Evolutionary conservation across 2,113 vertebrate genomes (phyloP), one percentile per base, ranked within the genome.

Genomic region (Pelecanoides urinatrix): DNA sequence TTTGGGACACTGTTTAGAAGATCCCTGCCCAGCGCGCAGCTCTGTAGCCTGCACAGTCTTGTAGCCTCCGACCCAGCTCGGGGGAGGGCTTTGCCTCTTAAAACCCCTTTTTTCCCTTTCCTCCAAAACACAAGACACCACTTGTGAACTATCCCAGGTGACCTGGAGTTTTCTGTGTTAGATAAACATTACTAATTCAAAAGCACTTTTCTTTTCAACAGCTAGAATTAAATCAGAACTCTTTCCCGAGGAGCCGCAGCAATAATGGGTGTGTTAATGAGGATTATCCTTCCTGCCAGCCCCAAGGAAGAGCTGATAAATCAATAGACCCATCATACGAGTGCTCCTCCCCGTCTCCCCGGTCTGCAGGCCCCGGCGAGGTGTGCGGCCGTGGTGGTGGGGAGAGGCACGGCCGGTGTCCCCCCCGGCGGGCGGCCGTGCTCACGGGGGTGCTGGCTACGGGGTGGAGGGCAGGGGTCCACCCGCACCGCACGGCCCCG

Each of bases 271-370:
- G 78, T 71, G 74, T 90, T 90, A 88, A 90, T 90, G 95, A 88
- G 94, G 95, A 97, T 93, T 96, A 86, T 83, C 88, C 94, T 65
- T 83, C 82, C 92, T 79, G 66, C 62, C 92, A 65, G 88, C 86
- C 82, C 82, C 40, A 16, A 78, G 75, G 70, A 94, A 25, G 72
- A 75, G 82, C 88, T 90, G 96, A 96, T 92, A 68, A 66, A 58
- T 83, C 82, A 79, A 52, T 2, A 34, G 88, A 75, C 58, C 21
- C 53, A 56, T 73, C 58, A 44, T 9, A 47, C 9, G 7, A 42
- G 68, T 4, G 1, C 76, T 89, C 63, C 83, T 90, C 77, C 82
- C 42, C 5, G 1, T 26, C 62, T 67, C 81, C 63, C 52, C 1
- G 1, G 0, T 6, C 77, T 29, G 32, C 3, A 18, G 49, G 34